phyloP scores from a whole-genome alignment of 2,113 vertebrate species.

The Neolamprologus devosi region DNA sequence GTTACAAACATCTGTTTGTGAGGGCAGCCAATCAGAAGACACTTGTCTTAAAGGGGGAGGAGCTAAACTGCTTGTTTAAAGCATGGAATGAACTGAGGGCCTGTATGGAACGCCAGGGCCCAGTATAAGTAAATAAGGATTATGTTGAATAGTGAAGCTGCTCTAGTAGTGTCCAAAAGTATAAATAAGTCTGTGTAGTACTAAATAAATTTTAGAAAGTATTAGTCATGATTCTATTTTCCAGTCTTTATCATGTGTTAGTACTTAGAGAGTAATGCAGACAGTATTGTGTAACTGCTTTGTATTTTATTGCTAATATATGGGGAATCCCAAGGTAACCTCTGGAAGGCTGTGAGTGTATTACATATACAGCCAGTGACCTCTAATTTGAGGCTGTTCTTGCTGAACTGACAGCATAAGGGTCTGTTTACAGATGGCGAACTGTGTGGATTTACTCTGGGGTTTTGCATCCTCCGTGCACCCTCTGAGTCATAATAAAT shows the following conservation, averaged over 20 bases:
- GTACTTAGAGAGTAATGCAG: neutral
- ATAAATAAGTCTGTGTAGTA: neutral
- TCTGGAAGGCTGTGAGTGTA: neutral
- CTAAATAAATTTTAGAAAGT: neutral
- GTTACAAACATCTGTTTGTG: neutral
- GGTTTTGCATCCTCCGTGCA: neutral
- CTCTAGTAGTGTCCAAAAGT: neutral
- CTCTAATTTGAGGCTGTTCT: neutral
- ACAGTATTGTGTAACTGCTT: neutral
- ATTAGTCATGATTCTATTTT: neutral
- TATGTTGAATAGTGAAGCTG: neutral
- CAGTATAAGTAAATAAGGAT: neutral
- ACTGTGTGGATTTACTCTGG: neutral
- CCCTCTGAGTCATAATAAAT: neutral
- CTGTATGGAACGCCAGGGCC: neutral
- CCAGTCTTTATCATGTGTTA: neutral
- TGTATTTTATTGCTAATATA: neutral
- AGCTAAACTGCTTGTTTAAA: neutral
- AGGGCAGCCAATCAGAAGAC: neutral
- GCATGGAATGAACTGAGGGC: neutral
- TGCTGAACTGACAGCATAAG: neutral
- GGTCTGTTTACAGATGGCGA: neutral
- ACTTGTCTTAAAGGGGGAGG: neutral
- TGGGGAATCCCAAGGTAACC: neutral
- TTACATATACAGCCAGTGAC: neutral